Percentiles rank a stretch among this genome's conserved stretches.
Evolutionary conservation across 2,888 invertebrate species (phyloP).

Genomic region (Blera fallax): DNA sequence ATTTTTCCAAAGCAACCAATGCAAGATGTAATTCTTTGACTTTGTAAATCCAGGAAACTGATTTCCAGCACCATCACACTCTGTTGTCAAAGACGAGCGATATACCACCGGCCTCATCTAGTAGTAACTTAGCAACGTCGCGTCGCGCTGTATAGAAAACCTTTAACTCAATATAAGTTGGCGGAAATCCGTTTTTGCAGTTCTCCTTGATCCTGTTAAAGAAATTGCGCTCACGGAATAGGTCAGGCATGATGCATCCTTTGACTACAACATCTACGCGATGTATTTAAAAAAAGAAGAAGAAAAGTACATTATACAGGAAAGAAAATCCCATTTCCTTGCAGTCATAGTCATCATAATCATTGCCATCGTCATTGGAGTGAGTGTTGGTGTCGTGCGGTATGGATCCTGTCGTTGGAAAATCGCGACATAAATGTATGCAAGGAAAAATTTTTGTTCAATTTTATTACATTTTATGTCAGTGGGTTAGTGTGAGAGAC

Average conservation of each 20-base stretch:
- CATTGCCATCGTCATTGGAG: slow-evolving; percentile 44
- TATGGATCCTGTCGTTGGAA: background rate
- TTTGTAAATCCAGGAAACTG: slow-evolving; percentile 15
- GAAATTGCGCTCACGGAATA: slow-evolving; percentile 26
- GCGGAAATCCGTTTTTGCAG: background rate
- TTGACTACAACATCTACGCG: slow-evolving; percentile 36
- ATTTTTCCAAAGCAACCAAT: slow-evolving; percentile 35
- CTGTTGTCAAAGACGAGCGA: slow-evolving; percentile 8
- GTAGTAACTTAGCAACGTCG: slow-evolving; percentile 2
- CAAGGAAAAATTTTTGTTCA: background rate
- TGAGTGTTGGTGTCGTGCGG: slow-evolving; percentile 8
- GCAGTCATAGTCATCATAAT: slow-evolving; percentile 52
- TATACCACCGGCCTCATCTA: background rate
- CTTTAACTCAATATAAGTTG: slow-evolving; percentile 45
- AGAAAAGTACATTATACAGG: slow-evolving; percentile 46
- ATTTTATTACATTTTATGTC: slow-evolving; percentile 28
- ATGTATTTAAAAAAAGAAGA: slow-evolving; percentile 3
- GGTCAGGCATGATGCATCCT: slow-evolving; percentile 53
- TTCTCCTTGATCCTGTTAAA: slow-evolving; percentile 20
- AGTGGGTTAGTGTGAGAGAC: slow-evolving; percentile 18
- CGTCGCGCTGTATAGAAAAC: slow-evolving; percentile 10
- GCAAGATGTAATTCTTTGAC: slow-evolving; percentile 29
- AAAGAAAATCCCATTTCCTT: slow-evolving; percentile 53
- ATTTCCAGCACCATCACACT: slow-evolving; percentile 8
- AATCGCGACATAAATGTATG: background rate